Evolutionary conservation across 2,888 invertebrate species (phyloP).

Genomic region (Diaphora mendica): DNA sequence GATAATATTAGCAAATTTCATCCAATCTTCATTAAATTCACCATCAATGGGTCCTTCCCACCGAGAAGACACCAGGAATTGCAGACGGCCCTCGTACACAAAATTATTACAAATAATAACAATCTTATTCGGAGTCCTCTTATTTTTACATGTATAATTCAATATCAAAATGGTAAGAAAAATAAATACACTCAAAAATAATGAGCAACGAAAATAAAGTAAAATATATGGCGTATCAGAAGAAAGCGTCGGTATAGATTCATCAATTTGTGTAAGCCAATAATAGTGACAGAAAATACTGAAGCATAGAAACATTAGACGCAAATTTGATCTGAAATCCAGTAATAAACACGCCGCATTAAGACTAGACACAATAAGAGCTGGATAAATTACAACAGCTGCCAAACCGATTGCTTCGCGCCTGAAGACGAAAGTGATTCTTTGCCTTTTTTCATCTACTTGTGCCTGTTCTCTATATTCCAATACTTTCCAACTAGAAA

Average conservation of each 20-base stretch:
- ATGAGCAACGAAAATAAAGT: constrained; percentile 57
- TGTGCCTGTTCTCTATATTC: constrained; percentile 47
- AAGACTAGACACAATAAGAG: constrained; percentile 51
- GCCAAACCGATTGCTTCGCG: constrained; percentile 57
- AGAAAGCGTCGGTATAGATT: constrained; percentile 53
- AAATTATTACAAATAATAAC: constrained; percentile 48
- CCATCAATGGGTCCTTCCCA: constrained; percentile 38
- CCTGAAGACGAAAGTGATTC: constrained; percentile 57
- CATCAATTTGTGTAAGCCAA: constrained; percentile 47
- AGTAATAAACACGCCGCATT: constrained; percentile 53
- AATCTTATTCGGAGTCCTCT: constrained; percentile 38
- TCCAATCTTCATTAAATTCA: constrained; percentile 48
- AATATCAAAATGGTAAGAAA: constrained; percentile 52
- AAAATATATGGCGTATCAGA: constrained; percentile 57
- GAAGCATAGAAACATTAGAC: constrained; percentile 54
- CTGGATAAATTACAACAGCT: constrained; percentile 58
- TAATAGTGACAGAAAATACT: constrained; percentile 58
- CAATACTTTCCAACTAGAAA: constrained; percentile 61
- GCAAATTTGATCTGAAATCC: constrained; percentile 44
- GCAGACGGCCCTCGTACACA: too few relatives aligned
- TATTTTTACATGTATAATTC: constrained; percentile 41
- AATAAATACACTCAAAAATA: constrained; percentile 52
- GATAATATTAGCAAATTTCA: constrained; percentile 53
- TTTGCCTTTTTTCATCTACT: constrained; percentile 41
- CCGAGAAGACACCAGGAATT: constrained; percentile 49